Evolutionary conservation across 1,140 invertebrate genomes (phyloP).

Genomic region (Spodoptera litura): DNA sequence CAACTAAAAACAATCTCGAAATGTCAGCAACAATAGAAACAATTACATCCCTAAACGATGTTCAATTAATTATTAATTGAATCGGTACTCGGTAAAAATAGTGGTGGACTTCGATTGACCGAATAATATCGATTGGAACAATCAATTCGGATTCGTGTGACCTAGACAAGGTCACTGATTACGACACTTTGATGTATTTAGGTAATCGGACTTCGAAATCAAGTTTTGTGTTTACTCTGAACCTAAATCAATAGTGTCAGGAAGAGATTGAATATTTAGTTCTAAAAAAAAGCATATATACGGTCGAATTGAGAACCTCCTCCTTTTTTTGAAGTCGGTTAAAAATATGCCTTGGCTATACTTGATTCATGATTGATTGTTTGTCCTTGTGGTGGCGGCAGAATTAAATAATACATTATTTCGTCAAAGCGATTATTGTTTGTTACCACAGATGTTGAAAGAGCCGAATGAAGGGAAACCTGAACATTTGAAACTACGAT

Average conservation of each 20-base stretch:
- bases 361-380: too few species aligned
- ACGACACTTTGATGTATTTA: slow-evolving; percentile 13
- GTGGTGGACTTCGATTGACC: not conserved
- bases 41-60: slow-evolving; percentile 15
- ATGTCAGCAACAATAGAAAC: not conserved
- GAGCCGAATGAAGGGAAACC: too few species aligned
- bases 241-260: not conserved
- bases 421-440: too few species aligned
- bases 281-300: too few species aligned
- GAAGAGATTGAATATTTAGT: not conserved
- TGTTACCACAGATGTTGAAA: too few species aligned
- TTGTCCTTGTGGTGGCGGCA: too few species aligned
- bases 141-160: slow-evolving; percentile 24
- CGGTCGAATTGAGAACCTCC: too few species aligned
- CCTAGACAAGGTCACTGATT: slow-evolving; percentile 27
- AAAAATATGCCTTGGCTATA: too few species aligned
- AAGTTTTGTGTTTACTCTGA: not conserved
- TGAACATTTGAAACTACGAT: too few species aligned
- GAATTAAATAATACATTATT: too few species aligned
- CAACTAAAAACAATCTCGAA: not conserved
- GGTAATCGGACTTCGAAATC: not conserved
- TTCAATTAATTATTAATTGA: slow-evolving; percentile 33
- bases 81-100: slow-evolving; percentile 19
- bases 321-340: too few species aligned
- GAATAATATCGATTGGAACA: slow-evolving; percentile 19